Evolutionary conservation across 2,888 invertebrate species (phyloP).

Genomic region (Cerceris ruficornis): DNA sequence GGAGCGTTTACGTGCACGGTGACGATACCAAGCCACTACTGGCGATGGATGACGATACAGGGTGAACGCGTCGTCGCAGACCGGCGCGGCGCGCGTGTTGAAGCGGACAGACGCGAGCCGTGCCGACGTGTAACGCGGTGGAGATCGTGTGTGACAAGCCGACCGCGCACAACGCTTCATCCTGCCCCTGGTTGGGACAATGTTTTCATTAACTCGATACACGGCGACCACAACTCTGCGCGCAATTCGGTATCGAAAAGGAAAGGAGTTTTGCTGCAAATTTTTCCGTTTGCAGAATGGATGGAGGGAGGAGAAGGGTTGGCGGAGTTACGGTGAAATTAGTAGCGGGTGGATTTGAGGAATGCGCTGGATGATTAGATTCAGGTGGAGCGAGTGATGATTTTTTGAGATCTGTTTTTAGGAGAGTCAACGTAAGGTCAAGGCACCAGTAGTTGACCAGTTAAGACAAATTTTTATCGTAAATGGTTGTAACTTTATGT

Average conservation of each 20-base stretch:
- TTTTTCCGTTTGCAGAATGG: too few relatives aligned
- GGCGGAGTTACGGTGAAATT: too few relatives aligned
- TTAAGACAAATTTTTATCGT: too few relatives aligned
- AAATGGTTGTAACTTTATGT: too few relatives aligned
- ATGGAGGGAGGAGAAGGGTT: too few relatives aligned
- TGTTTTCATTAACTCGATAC: slow-evolving; percentile 79
- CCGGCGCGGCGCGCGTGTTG: slow-evolving; percentile 23
- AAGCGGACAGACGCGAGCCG: slow-evolving; percentile 16
- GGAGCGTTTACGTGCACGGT: background rate
- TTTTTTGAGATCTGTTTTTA: too few relatives aligned
- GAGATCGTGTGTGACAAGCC: slow-evolving; percentile 70
- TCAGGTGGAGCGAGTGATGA: too few relatives aligned
- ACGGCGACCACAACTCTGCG: slow-evolving; percentile 64
- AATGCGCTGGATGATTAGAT: too few relatives aligned
- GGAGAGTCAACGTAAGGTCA: too few relatives aligned
- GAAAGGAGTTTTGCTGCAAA: background rate
- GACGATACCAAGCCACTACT: background rate
- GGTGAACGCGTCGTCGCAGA: slow-evolving; percentile 36
- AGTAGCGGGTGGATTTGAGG: too few relatives aligned
- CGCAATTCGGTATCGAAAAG: slow-evolving; percentile 20
- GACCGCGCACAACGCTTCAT: slow-evolving; percentile 58
- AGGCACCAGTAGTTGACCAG: too few relatives aligned
- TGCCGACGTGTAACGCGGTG: slow-evolving; percentile 54
- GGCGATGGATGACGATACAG: slow-evolving; percentile 43
- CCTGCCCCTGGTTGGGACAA: slow-evolving; percentile 68